These are phyloP conservation scores for Bradypodion pumilum DNA, from an alignment of 2,797 vertebrate species.

Conservation along the genomic window DNA sequence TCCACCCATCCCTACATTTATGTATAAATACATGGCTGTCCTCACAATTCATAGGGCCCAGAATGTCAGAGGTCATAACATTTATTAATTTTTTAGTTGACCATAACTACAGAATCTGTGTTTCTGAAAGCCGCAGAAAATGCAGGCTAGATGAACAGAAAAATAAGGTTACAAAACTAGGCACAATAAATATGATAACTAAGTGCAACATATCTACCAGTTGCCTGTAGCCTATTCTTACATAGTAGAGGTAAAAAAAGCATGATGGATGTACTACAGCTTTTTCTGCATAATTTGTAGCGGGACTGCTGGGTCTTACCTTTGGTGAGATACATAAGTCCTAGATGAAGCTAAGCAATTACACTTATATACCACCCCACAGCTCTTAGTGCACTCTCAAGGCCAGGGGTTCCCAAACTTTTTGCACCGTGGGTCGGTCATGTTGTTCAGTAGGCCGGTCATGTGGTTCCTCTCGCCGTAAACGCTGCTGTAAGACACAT, in stretches of 20 bases:
- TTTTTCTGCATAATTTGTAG: neutral
- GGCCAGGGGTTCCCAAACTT: too few relatives aligned
- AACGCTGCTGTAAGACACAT: too few relatives aligned
- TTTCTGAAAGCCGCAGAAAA: too few relatives aligned
- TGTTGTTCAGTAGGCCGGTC: too few relatives aligned
- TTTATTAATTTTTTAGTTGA: too few relatives aligned
- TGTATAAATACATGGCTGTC: neutral
- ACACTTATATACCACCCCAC: too few relatives aligned
- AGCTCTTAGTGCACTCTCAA: too few relatives aligned
- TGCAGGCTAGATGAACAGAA: neutral
- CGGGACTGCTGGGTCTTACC: neutral
- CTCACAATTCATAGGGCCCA: neutral
- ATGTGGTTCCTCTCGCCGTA: too few relatives aligned
- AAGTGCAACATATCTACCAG: neutral
- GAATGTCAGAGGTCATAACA: neutral
- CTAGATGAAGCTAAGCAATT: neutral
- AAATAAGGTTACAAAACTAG: too few relatives aligned
- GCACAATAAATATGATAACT: neutral
- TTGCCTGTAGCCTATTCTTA: neutral
- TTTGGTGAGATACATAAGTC: neutral
- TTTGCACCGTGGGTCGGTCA: too few relatives aligned
- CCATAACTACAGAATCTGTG: too few relatives aligned
- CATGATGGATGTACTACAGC: neutral
- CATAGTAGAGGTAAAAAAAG: neutral
- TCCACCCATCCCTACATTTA: too few relatives aligned